Evolutionary conservation across 2,113 vertebrate genomes (phyloP).

Genomic region (Piprites chloris): DNA sequence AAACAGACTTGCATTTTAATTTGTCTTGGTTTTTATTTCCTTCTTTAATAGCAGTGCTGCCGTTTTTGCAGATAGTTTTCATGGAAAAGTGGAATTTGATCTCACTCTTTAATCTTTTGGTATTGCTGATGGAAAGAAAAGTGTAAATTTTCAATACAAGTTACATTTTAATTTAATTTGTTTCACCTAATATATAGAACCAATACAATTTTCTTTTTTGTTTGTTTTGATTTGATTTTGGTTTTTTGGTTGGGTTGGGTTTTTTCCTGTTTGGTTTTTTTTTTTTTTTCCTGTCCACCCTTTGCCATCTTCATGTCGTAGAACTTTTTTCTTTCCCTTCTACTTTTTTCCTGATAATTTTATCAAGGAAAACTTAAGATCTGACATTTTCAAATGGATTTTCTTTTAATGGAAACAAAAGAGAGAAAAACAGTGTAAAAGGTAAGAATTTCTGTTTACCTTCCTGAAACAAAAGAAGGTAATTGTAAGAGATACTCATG

Average conservation of each 20-base stretch:
- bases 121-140: not conserved
- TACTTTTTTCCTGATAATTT: not conserved
- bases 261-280: not conserved
- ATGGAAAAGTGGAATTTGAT: not conserved
- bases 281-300: rapidly evolving
- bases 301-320: rapidly evolving
- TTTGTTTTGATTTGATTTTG: not conserved
- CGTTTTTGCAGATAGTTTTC: not conserved
- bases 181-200: not conserved
- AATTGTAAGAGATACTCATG: not conserved
- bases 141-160: not conserved
- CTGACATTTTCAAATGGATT: not conserved
- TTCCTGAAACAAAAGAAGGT: not conserved
- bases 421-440: not conserved
- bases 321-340: not conserved
- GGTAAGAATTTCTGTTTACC: not conserved
- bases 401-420: not conserved
- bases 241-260: not conserved
- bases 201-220: not conserved
- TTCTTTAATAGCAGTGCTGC: not conserved
- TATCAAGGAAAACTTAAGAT: not conserved
- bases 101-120: not conserved
- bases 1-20: not conserved
- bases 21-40: not conserved
- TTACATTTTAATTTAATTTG: not conserved